These are phyloP conservation scores for Lanius ludovicianus DNA, from an alignment of 2,113 vertebrate species.

Conservation along the genomic window DNA sequence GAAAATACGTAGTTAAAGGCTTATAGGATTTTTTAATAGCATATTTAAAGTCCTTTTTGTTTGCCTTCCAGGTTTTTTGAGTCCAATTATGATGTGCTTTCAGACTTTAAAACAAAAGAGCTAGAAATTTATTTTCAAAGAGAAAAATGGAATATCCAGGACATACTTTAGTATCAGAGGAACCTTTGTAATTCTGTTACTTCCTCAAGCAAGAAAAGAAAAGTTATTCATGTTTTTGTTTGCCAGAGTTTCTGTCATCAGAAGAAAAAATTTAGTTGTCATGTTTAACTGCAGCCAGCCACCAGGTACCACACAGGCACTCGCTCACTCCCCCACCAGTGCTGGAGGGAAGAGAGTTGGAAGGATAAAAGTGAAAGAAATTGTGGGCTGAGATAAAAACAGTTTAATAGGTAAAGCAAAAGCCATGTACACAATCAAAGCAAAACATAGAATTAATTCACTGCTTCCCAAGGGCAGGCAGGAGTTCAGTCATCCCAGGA, in stretches of 20 bases:
- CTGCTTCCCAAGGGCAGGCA: not conserved
- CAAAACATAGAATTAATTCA: not conserved
- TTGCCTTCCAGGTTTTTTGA: not conserved
- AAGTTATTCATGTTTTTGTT: not conserved
- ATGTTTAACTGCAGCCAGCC: not conserved
- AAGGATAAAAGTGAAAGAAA: not conserved
- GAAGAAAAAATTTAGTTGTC: not conserved
- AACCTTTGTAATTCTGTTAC: not conserved
- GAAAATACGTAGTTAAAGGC: not conserved
- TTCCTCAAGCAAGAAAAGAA: accelerated
- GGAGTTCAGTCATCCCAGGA: not conserved
- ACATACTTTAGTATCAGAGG: not conserved
- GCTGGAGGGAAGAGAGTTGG: not conserved
- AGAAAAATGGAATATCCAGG: not conserved
- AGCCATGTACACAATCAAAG: not conserved
- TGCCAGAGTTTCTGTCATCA: not conserved
- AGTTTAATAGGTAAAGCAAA: not conserved
- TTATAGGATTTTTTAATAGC: not conserved
- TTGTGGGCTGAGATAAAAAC: not conserved
- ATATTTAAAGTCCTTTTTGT: not conserved
- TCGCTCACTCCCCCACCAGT: not conserved
- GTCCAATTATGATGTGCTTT: not conserved
- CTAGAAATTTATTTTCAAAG: not conserved
- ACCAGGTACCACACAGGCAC: not conserved
- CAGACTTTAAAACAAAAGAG: not conserved